Base-by-base conservation (phyloP, 1,140 invertebrate genomes). In the Drosophila erecta region DNA sequence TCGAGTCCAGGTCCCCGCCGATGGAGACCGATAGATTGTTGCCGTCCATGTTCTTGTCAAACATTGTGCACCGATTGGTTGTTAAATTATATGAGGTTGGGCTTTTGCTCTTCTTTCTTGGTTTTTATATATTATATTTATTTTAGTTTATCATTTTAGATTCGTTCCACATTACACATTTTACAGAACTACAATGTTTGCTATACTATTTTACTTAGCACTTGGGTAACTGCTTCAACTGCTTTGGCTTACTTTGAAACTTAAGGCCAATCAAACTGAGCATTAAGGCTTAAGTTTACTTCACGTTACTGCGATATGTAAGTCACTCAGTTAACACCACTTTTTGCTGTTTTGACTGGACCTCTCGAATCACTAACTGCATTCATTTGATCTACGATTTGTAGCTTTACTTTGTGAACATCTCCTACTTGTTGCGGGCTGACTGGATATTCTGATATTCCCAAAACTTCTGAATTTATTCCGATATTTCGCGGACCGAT, bases 41-140 rank as follows among this genome's bases (percentile, higher is more conserved):
- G 40, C 65, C 79, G 58, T 92, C 81, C 90, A 92, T 91, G 58
- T 77, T 90, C 51, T 89, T 92, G 6, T 86, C 87, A 76, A 92
- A 91, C 90, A 92, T 92, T 44, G 47, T 76, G 5, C 27, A 27
- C 30, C 24, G 14, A 35, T 62, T 10, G 7, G 1, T 0, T 20
- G 4, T 30, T 2, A 14, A 40, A 38, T 12, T 44, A 0, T 1
- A 20, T 14, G 2, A 4, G 3, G 4, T 59, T 38, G 1, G 51
- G 4, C 17, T 15, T 10, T 20, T 22, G 11, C 4, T 12, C 43
- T 24, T 15, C 4, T 14, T 24, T 22, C 11, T 20, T 37, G 8
- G 2, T 35, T 50, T 35, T 50, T 64, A 17, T 17, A 17, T 17
- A 17, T 50, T 64, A 17, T 2, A 17, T 3, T 0, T 14, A 46